Conservation (phyloP, 2,888 invertebrate genomes). For the Lingula anatina region DNA sequence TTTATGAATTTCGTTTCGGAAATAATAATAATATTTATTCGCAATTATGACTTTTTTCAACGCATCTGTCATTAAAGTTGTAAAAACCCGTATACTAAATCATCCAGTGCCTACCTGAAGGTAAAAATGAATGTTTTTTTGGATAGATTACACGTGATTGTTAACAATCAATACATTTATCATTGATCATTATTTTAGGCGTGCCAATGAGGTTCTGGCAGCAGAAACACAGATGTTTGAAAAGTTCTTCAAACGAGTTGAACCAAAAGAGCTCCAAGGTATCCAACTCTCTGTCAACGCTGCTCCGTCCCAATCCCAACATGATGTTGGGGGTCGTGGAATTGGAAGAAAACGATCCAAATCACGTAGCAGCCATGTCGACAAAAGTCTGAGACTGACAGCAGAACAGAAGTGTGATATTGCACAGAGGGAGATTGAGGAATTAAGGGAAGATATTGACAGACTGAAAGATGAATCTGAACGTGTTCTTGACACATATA, state of each 20-base stretch:
- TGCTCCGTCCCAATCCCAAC: slow-evolving; percentile 28
- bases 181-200: slow-evolving; percentile 28
- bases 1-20: too few species aligned
- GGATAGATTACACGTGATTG: too few species aligned
- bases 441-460: slow-evolving; percentile 44
- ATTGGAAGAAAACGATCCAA: slow-evolving; percentile 45
- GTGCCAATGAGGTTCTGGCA: slow-evolving; percentile 46
- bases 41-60: too few species aligned
- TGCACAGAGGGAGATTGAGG: slow-evolving; percentile 50
- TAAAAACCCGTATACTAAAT: too few species aligned
- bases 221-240: slow-evolving; percentile 52
- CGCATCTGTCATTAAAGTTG: too few species aligned
- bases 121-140: too few species aligned
- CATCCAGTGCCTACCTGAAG: too few species aligned
- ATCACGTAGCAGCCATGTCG: slow-evolving; percentile 39
- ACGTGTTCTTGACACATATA: slow-evolving; percentile 46
- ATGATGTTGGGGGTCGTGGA: slow-evolving; percentile 22
- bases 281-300: slow-evolving; percentile 11
- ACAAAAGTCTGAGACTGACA: slow-evolving; percentile 39
- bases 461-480: slow-evolving; percentile 47
- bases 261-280: slow-evolving; percentile 33
- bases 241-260: slow-evolving; percentile 46
- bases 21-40: too few species aligned
- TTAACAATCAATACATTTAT: too few species aligned
- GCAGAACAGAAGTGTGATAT: slow-evolving; percentile 53